phyloP scores from a whole-genome alignment of 1,140 invertebrate species.

The Bombus pascuorum region DNA sequence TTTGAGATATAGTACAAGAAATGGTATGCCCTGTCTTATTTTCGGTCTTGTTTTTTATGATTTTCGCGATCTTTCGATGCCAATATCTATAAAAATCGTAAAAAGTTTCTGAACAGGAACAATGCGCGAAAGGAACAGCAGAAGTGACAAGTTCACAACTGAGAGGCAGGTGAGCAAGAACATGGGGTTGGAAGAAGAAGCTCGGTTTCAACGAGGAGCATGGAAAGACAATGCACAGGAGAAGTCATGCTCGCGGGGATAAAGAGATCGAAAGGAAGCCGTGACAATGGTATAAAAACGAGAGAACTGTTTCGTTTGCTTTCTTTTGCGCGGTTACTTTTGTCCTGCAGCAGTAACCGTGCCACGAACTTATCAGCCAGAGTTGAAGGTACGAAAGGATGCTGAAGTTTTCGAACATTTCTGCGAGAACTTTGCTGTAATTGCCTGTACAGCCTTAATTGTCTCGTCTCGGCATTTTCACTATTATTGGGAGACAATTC shows the following conservation, averaged over 20 bases:
- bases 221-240: constrained; percentile 27
- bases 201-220: neutral
- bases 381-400: neutral
- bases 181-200: neutral
- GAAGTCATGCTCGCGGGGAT: constrained; percentile 19
- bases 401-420: constrained; percentile 9
- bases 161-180: constrained; percentile 1
- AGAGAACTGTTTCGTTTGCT: neutral
- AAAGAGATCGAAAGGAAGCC: constrained; percentile 46
- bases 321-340: constrained; percentile 30
- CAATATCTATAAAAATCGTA: no score
- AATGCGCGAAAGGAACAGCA: constrained; percentile 9
- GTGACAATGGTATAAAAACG: constrained; percentile 32
- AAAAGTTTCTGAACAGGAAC: constrained; percentile 8
- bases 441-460: neutral
- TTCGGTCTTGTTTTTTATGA: neutral
- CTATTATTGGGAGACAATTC: neutral
- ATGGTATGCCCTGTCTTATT: neutral
- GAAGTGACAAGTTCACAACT: constrained; percentile 26
- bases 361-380: constrained; percentile 17
- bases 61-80: neutral
- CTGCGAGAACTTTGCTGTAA: neutral
- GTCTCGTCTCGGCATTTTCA: neutral
- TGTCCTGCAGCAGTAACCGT: constrained; percentile 1
- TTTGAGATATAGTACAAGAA: no score